Conservation (phyloP, 2,797 vertebrate species). For the Etheostoma perlongum region DNA sequence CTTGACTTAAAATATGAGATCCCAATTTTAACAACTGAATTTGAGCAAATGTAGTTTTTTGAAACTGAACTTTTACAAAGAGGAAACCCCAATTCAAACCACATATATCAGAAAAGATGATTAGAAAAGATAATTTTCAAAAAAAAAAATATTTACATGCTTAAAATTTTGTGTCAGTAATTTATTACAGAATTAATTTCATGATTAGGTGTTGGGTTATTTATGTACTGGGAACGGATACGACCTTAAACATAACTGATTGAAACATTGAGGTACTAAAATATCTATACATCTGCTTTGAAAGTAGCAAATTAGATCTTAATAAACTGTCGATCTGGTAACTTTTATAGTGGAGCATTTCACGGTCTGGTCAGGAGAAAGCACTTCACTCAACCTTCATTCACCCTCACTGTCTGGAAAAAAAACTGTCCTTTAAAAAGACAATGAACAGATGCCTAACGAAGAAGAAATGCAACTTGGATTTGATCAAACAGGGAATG, state of each 20-base stretch:
- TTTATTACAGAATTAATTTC: background rate
- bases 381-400: constrained; percentile 7
- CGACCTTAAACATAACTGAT: background rate
- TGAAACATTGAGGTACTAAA: background rate
- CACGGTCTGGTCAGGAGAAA: constrained; percentile 20
- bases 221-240: background rate
- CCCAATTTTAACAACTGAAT: background rate
- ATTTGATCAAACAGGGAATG: constrained; percentile 32
- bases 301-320: background rate
- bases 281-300: background rate
- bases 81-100: background rate
- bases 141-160: no score
- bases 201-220: background rate
- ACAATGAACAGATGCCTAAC: constrained; percentile 49
- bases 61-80: background rate
- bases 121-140: background rate
- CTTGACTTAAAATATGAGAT: background rate
- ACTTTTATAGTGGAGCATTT: constrained; percentile 18
- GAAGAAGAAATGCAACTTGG: constrained; percentile 40
- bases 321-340: constrained; percentile 7
- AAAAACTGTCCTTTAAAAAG: constrained; percentile 32
- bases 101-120: background rate
- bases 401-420: constrained; percentile 41
- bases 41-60: background rate
- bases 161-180: background rate